Evolutionary conservation across 2,888 invertebrate genomes (phyloP).

Genomic region (Lomographa bimaculata): DNA sequence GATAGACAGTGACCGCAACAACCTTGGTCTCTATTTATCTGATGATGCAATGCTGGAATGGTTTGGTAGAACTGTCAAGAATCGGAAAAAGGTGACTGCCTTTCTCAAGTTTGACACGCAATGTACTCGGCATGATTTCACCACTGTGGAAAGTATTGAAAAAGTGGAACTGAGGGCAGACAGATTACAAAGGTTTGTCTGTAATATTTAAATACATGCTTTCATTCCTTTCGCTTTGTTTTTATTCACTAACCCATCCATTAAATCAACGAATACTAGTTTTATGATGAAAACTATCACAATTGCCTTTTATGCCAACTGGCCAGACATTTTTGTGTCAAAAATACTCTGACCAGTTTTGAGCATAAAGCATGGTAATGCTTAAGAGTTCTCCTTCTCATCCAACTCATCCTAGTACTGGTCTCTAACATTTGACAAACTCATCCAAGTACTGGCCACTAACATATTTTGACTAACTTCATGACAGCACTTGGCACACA

Average conservation of each 20-base stretch:
- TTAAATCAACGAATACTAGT: no score
- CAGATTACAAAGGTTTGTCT: conserved; percentile 53
- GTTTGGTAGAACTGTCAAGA: conserved; percentile 85
- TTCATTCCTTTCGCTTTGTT: conserved; percentile 8
- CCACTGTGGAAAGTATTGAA: conserved; percentile 68
- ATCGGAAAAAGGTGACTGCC: conserved; percentile 80
- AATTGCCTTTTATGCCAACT: no score
- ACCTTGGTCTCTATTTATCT: conserved; percentile 72
- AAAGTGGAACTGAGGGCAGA: conserved; percentile 57
- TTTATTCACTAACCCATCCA: conserved; percentile 3
- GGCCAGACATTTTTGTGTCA: no score
- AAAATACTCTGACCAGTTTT: no score
- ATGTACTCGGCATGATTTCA: conserved; percentile 76
- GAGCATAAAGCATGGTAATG: no score
- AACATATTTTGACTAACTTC: no score
- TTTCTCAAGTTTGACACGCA: conserved; percentile 83
- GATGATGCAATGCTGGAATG: conserved; percentile 84
- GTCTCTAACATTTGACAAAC: no score
- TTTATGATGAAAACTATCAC: no score
- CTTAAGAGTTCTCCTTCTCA: no score
- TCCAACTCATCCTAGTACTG: no score
- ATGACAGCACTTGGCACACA: no score
- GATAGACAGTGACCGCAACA: conserved; percentile 76
- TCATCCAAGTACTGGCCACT: no score
- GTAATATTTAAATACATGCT: conserved; percentile 24